Conservation (phyloP, 2,888 invertebrate species). For the Drosophila parthenogenetica region DNA sequence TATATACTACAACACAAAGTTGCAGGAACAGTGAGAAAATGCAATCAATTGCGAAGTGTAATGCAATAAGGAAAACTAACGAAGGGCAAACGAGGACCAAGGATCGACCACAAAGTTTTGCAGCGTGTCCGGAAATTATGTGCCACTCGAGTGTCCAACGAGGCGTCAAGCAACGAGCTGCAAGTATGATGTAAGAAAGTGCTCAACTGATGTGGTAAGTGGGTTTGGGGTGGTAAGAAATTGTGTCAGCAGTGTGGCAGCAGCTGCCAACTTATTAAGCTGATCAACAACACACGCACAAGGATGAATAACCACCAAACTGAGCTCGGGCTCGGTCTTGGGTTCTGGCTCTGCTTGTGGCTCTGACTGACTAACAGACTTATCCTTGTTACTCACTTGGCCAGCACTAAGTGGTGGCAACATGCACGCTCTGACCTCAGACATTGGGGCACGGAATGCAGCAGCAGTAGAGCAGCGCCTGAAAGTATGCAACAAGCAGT, state of each 20-base stretch:
- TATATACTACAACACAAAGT: conserved; percentile 9
- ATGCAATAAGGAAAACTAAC: conserved; percentile 48
- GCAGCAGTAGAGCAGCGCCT: conserved; percentile 34
- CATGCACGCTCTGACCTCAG: conserved; percentile 34
- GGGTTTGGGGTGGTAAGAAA: conserved; percentile 39
- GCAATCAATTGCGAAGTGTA: conserved; percentile 60
- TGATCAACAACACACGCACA: conserved; percentile 59
- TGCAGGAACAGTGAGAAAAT: conserved; percentile 47
- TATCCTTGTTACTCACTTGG: conserved; percentile 36
- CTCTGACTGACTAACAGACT: conserved; percentile 51
- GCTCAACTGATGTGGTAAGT: conserved; percentile 36
- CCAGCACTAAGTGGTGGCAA: conserved; percentile 11
- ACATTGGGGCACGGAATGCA: conserved; percentile 32
- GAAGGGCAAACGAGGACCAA: conserved; percentile 6
- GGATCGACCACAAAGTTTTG: conserved; percentile 7
- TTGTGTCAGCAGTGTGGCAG: conserved; percentile 66
- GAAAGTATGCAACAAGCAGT: conserved; percentile 69
- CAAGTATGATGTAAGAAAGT: conserved; percentile 62
- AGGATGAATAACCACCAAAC: conserved; percentile 37
- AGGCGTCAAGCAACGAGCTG: conserved; percentile 58
- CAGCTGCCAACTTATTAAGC: conserved; percentile 61
- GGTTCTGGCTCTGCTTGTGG: neutral
- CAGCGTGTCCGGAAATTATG: conserved; percentile 62
- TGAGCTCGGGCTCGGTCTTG: neutral
- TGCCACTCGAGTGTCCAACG: conserved; percentile 68